These are phyloP conservation scores for Myotis myotis DNA, from an alignment of 2,797 vertebrate species.

Conservation along the genomic window DNA sequence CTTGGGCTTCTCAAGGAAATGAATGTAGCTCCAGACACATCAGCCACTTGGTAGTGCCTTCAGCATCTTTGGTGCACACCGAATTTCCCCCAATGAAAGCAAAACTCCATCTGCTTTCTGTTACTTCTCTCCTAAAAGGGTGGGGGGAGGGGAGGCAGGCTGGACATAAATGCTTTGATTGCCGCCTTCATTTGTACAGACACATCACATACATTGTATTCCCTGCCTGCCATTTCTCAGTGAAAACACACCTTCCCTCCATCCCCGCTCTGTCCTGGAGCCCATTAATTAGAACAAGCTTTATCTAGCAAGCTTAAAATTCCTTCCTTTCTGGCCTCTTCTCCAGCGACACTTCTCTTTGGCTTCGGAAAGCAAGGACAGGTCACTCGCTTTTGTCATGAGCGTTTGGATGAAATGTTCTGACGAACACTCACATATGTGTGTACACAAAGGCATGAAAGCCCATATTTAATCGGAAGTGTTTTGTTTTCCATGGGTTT, in stretches of 20 bases:
- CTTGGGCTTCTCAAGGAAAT: background rate
- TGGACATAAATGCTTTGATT: background rate
- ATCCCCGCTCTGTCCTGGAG: background rate
- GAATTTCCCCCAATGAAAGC: background rate
- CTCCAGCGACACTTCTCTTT: conserved; percentile 55
- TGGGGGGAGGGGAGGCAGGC: no score
- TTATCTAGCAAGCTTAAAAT: conserved; percentile 54
- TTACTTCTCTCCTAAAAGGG: background rate
- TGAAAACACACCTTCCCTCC: conserved; percentile 34
- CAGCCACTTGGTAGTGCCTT: background rate
- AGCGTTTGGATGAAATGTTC: conserved; percentile 78
- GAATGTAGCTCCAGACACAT: background rate
- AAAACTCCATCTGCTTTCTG: background rate
- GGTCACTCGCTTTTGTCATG: conserved; percentile 82
- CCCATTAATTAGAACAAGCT: conserved; percentile 31
- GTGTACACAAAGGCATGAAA: conserved; percentile 78
- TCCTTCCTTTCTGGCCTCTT: conserved; percentile 56
- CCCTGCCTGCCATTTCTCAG: conserved; percentile 25
- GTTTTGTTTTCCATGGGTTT: conserved; percentile 84
- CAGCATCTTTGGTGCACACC: background rate
- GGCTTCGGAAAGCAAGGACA: conserved; percentile 84
- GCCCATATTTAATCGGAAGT: conserved; percentile 81
- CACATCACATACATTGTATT: conserved; percentile 8
- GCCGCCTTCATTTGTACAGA: conserved; percentile 9
- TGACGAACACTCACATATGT: conserved; percentile 36